Base-by-base conservation (phyloP, 2,888 invertebrate species). In the Agriopis marginaria region DNA sequence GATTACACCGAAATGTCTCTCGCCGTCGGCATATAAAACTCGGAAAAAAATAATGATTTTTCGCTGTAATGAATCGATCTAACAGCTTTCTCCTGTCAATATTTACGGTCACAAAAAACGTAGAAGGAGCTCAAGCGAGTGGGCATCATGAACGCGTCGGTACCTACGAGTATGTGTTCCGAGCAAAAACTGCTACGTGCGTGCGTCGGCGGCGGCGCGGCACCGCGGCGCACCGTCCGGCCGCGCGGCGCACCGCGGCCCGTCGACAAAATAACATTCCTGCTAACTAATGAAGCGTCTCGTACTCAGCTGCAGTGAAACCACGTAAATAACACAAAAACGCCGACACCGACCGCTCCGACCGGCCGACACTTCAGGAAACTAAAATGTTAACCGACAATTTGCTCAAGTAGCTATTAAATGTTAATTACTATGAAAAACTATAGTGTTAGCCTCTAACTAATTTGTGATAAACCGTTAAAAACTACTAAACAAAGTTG, bases 81-180 rank as follows among this genome's bases (percentile, higher is more conserved):
- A 70, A 79, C 79, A 75, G 83, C 86, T 91, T 90, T 91, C 91
- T 86, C 90, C 82, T 88, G 89, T 87, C 89, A 88, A 85, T 85
- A 85, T 80, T 77, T 79, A 80, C 77, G 76, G 70, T 76, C 69
- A 78, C 76, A 83, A 86, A 87, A 87, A 88, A 83, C 81, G 73
- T 77, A 70, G 76, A 81, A 85, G 79, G 81, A 80, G 84, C 78
- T 73, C 74, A 67, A 77, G 73, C 75, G 80, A 72, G 76, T 76
- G 67, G 77, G 71, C 59, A 71, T 72, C 72, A 66, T 71, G 45
- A 44, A 39, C 42, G 58, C 63, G 58, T 12, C 51, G 45, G 67
- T 66, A 70, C 73, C 53, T 54, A 39, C 55, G 40, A 6, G 5
- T 70, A 53, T 59, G 61, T 65, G 63, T 44, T 44, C 3, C 60